Base-by-base conservation (phyloP, 2,113 vertebrate genomes). In the Hepsetus odoe region DNA sequence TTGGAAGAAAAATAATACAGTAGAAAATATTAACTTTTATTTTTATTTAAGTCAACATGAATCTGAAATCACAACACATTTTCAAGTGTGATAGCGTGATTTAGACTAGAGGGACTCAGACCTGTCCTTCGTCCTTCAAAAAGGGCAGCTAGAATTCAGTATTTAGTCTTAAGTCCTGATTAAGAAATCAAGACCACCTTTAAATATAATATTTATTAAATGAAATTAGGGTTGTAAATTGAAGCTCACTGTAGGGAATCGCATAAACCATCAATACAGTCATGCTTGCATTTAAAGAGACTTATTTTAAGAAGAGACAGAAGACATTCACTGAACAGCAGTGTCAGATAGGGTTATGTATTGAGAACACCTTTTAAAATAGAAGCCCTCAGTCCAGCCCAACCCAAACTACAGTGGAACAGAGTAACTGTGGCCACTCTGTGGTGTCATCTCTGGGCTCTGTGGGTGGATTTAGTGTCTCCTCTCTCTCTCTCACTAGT, bases 361-460 rank as follows among this genome's bases (percentile, higher is more conserved):
- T 46, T 65, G 32, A 65, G 77, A 51, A 64, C 6, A 20, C 10
- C 40, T 40, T 53, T 68, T 68, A 80, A 76, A 77, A 77, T 83
- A 80, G 74, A 53, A 42, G 20, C 44, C 26, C 35, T n/a, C 62
- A 66, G 67, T 66, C 73, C 67, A 26, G 62, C 74, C 65, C 69
- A 53, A 40, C 62, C 82, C 78, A 77, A 62, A 77, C 67, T 80
- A 61, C 77, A 62, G 76, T 64, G 71, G 49, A 74, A 56, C 13
- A 64, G 44, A 76, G 58, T 73, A 78, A 62, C 62, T 74, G 76
- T 69, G 78, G 78, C 77, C 44, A 64, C 13, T 26, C n/a, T 35
- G 68, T 69, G 56, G 68, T 56, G 22, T 80, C 61, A 5, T 73
- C n/a, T 56, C 68, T 71, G 59, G 30, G 51, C 58, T 32, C 12